Percentiles rank a stretch among this genome's conserved stretches.
These are phyloP conservation scores for Sarcophilus harrisii DNA, from an alignment of 2,797 vertebrate species.

Conservation along the genomic window DNA sequence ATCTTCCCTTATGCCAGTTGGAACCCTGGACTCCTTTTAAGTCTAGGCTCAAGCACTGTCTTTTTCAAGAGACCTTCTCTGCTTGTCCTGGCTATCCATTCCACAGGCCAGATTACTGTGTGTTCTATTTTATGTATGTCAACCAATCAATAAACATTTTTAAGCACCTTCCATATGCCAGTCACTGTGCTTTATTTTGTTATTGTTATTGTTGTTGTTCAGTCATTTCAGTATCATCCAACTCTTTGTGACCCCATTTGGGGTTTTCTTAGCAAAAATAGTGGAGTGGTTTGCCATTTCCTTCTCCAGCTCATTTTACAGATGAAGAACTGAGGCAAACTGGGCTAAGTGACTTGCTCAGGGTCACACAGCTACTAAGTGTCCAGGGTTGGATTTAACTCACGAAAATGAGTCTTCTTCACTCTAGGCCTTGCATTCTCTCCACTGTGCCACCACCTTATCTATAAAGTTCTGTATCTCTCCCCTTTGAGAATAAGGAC, in stretches of 20 bases:
- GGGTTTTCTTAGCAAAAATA: not conserved
- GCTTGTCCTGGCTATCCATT: not conserved
- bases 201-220: not conserved
- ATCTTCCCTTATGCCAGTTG: not conserved
- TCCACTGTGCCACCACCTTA: not conserved
- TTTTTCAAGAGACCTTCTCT: not conserved
- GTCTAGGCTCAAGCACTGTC: not conserved
- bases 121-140: not conserved
- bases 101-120: not conserved
- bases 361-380: not conserved
- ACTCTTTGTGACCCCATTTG: not conserved
- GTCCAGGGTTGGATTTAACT: not conserved
- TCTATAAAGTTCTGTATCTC: not conserved
- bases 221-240: not conserved
- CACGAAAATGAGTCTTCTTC: not conserved
- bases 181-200: not conserved
- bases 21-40: not conserved
- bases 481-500: not conserved
- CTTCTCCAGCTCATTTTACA: not conserved
- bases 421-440: not conserved
- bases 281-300: not conserved
- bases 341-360: not conserved
- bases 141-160: not conserved
- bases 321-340: not conserved
- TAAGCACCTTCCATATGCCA: not conserved